Conservation (phyloP, 1,140 invertebrate genomes). For the Choristoneura fumiferana region DNA sequence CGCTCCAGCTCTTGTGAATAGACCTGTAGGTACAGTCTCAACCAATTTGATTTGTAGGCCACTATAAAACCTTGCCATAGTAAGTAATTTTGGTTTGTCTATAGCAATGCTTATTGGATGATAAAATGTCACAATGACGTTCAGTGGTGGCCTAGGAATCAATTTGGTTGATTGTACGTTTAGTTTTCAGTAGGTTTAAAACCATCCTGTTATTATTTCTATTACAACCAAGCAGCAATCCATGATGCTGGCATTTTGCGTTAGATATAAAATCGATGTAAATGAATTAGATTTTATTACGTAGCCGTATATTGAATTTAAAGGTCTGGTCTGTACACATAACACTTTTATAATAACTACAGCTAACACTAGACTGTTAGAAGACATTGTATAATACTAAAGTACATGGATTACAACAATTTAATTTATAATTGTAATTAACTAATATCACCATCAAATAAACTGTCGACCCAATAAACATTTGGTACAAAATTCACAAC, state of each 20-base stretch:
- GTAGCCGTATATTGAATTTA: conserved; percentile 69
- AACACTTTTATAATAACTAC: conserved; percentile 61
- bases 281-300: conserved; percentile 39
- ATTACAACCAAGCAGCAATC: too few species aligned
- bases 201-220: too few species aligned
- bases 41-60: too few species aligned
- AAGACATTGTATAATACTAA: conserved; percentile 48
- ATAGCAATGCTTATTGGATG: too few species aligned
- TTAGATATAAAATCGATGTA: neutral
- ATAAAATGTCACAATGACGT: too few species aligned
- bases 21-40: too few species aligned
- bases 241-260: neutral
- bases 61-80: too few species aligned
- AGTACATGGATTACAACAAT: conserved; percentile 48
- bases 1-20: too few species aligned
- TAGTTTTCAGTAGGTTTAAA: too few species aligned
- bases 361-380: conserved; percentile 43
- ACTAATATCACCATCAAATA: conserved; percentile 65
- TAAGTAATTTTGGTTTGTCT: too few species aligned
- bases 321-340: conserved; percentile 61
- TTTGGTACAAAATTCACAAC: conserved; percentile 60
- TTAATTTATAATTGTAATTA: conserved; percentile 49
- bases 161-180: too few species aligned
- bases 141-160: too few species aligned
- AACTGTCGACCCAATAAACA: conserved; percentile 52